Evolutionary conservation across 2,888 invertebrate species (phyloP).

Genomic region (Heteromurus nitidus): DNA sequence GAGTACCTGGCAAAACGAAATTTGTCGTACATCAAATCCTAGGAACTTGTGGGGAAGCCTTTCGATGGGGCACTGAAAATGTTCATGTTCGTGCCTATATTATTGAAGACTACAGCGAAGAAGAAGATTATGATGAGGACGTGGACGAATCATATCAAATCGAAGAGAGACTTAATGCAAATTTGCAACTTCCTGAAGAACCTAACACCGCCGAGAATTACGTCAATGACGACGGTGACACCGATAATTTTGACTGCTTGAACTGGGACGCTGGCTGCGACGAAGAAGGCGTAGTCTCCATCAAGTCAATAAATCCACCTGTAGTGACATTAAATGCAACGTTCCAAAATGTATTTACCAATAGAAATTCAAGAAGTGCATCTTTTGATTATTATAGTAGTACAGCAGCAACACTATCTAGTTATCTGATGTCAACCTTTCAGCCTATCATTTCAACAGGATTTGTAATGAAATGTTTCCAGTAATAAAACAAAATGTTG

Average conservation of each 20-base stretch:
- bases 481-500: background rate
- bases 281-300: background rate
- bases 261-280: slow-evolving; percentile 26
- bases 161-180: too few species aligned
- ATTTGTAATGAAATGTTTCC: background rate
- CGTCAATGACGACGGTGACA: background rate
- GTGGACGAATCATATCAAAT: slow-evolving; percentile 7
- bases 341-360: background rate
- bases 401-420: too few species aligned
- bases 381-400: too few species aligned
- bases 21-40: slow-evolving; percentile 23
- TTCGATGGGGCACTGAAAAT: background rate
- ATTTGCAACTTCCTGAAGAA: slow-evolving; percentile 12
- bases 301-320: background rate
- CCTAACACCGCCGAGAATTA: background rate
- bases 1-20: slow-evolving; percentile 29
- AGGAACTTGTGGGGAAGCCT: slow-evolving; percentile 12
- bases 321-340: background rate
- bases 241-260: slow-evolving; percentile 7
- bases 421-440: too few species aligned
- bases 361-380: background rate
- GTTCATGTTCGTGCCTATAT: background rate
- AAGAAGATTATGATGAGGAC: background rate
- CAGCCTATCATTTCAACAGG: background rate
- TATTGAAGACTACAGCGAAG: background rate